phyloP scores from a whole-genome alignment of 2,888 invertebrate species.

The Blastobasis lacticolella region DNA sequence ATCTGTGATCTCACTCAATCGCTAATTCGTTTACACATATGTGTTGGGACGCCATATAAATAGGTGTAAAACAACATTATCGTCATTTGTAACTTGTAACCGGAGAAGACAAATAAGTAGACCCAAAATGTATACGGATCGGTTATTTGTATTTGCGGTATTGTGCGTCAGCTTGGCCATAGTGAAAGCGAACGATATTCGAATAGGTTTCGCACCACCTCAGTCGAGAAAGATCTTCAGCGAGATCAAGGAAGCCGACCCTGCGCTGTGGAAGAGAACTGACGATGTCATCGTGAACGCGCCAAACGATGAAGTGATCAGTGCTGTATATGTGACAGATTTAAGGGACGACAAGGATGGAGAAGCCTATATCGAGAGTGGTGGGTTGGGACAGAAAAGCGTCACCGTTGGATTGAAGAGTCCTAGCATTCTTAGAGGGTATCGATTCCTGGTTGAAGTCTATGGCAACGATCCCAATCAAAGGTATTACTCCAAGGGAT shows the following conservation, averaged over 20 bases:
- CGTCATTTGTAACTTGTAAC: background rate
- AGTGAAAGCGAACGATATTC: slow-evolving; percentile 7
- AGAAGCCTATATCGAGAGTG: slow-evolving; percentile 43
- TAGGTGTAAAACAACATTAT: background rate
- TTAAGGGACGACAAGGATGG: slow-evolving; percentile 50
- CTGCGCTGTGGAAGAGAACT: slow-evolving; percentile 51
- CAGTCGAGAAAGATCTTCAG: slow-evolving; percentile 40
- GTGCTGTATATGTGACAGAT: slow-evolving; percentile 48
- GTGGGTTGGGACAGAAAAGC: slow-evolving; percentile 46
- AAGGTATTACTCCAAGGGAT: background rate
- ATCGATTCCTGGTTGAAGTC: slow-evolving; percentile 53
- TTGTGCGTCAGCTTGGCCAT: background rate
- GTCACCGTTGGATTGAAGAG: slow-evolving; percentile 51
- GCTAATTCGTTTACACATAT: slow-evolving; percentile 8
- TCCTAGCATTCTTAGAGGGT: slow-evolving; percentile 50
- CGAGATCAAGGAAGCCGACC: slow-evolving; percentile 46
- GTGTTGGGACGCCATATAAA: background rate
- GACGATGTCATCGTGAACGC: slow-evolving; percentile 45
- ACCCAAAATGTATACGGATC: slow-evolving; percentile 13
- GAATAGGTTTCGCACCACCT: slow-evolving; percentile 26
- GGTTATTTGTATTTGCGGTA: background rate
- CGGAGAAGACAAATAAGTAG: background rate
- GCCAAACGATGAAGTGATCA: slow-evolving; percentile 41
- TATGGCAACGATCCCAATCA: slow-evolving; percentile 28
- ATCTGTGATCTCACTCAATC: slow-evolving; percentile 12